These are phyloP conservation scores for Perognathus longimembris DNA, from an alignment of 2,113 vertebrate genomes.

Conservation along the genomic window DNA sequence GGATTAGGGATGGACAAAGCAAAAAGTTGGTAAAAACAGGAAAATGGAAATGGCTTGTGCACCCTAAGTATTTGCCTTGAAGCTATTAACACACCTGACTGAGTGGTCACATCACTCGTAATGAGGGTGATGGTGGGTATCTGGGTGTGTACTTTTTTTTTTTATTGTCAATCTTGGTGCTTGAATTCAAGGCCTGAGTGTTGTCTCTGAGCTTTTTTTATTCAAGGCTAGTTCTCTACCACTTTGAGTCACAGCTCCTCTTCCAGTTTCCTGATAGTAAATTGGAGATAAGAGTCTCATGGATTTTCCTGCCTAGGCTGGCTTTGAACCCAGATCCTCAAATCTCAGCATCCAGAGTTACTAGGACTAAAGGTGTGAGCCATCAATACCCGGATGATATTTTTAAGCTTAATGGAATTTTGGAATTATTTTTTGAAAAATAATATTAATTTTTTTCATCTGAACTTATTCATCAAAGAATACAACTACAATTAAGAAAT, in stretches of 20 bases:
- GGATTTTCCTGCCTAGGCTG: too few species aligned
- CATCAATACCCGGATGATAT: too few species aligned
- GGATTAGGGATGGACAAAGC: background rate
- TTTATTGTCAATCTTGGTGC: too few species aligned
- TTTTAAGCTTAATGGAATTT: background rate
- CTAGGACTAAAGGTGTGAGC: too few species aligned
- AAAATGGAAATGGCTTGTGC: background rate
- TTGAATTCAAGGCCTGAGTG: too few species aligned
- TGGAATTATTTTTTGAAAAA: background rate
- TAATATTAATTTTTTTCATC: background rate
- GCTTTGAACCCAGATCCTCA: too few species aligned
- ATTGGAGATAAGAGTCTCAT: too few species aligned
- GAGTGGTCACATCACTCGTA: background rate
- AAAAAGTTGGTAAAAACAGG: background rate
- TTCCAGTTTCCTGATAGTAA: too few species aligned
- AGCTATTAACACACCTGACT: background rate
- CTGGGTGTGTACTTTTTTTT: background rate
- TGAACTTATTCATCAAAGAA: background rate
- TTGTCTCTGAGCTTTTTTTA: too few species aligned
- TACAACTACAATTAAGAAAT: background rate
- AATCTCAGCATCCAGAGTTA: too few species aligned
- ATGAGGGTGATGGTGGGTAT: background rate
- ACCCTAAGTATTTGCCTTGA: conserved; percentile 38
- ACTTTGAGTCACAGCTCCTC: too few species aligned
- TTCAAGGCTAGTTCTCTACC: too few species aligned